phyloP scores from a whole-genome alignment of 2,113 vertebrate species.

The Canis aureus region DNA sequence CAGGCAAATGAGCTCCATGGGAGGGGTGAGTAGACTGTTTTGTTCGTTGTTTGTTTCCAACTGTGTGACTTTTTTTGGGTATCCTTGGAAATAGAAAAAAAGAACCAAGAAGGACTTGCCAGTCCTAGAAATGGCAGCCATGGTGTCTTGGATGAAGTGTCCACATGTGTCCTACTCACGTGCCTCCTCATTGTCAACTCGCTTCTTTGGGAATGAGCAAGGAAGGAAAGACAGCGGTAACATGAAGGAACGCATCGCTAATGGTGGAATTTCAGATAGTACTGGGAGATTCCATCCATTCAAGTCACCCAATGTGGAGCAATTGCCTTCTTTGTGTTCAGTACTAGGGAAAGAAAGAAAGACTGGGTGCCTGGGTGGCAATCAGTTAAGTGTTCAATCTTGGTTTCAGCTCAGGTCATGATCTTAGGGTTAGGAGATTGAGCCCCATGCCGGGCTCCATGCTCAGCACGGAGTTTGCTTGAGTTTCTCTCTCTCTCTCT shows the following conservation, averaged over 20 bases:
- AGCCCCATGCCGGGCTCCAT: background rate
- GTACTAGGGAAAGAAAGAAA: background rate
- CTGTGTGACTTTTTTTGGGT: background rate
- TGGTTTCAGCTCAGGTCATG: background rate
- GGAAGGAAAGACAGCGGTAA: background rate
- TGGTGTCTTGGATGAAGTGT: background rate
- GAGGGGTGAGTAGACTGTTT: accelerated
- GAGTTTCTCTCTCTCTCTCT: background rate
- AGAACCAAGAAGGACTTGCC: background rate
- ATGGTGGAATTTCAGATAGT: accelerated
- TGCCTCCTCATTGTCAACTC: background rate
- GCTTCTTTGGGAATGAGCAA: background rate
- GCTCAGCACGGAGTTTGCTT: background rate
- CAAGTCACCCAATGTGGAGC: too few relatives aligned
- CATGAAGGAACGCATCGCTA: accelerated
- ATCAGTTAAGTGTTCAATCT: background rate
- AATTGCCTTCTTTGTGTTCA: background rate
- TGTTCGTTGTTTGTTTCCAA: background rate
- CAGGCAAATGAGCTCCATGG: background rate
- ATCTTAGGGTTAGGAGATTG: background rate
- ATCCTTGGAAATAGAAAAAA: background rate
- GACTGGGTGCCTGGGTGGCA: background rate
- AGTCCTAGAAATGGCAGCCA: background rate
- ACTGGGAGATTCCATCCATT: background rate
- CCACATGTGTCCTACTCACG: accelerated